Conservation (phyloP, 2,888 invertebrate species). For the Orchestes rusci region DNA sequence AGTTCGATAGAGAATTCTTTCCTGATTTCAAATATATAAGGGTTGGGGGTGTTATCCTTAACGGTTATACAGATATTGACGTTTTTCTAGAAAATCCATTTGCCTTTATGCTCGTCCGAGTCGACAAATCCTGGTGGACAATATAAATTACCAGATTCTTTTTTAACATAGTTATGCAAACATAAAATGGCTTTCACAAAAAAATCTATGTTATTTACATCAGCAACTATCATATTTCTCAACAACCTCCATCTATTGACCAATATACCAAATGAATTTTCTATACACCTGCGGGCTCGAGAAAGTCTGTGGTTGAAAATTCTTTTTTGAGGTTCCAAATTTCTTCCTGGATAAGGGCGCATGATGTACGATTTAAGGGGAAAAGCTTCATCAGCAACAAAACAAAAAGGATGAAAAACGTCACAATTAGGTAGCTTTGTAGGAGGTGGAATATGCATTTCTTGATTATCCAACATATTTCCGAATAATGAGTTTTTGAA, state of each 20-base stretch:
- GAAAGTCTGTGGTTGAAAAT: conserved; percentile 27
- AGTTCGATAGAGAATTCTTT: too few relatives aligned
- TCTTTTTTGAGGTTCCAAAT: conserved; percentile 11
- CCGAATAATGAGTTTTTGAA: conserved; percentile 18
- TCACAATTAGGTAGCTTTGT: conserved; percentile 8
- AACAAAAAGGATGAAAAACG: conserved; percentile 17
- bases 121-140: too few relatives aligned
- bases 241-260: too few relatives aligned
- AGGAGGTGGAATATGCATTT: conserved; percentile 18
- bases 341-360: conserved; percentile 25
- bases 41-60: too few relatives aligned
- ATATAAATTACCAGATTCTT: too few relatives aligned
- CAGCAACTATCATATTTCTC: too few relatives aligned
- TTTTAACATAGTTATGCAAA: conserved; percentile 3
- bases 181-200: conserved; percentile 7
- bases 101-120: too few relatives aligned
- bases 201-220: conserved; percentile 7
- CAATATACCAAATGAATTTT: too few relatives aligned
- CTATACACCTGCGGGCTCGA: too few relatives aligned
- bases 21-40: too few relatives aligned
- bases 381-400: conserved; percentile 27
- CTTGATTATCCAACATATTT: conserved; percentile 16
- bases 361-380: conserved; percentile 26
- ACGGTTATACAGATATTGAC: too few relatives aligned
- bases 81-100: too few relatives aligned